Conservation (phyloP, 2,113 vertebrate genomes). For the Pycnonotus jocosus region DNA sequence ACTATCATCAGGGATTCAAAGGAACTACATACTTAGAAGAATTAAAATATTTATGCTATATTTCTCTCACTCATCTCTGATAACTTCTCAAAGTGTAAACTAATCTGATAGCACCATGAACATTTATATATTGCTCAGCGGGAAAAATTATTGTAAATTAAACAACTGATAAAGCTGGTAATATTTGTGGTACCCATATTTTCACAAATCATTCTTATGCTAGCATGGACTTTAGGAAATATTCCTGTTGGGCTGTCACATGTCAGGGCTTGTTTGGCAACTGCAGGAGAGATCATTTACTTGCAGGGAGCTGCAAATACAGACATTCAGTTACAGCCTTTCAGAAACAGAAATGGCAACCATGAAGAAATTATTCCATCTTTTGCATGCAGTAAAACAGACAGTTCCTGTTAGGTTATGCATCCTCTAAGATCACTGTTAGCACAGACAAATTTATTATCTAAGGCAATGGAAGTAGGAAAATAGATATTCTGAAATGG, state of each 20-base stretch:
- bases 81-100: conserved; percentile 13
- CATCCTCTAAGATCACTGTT: neutral
- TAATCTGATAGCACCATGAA: neutral
- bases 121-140: conserved; percentile 31
- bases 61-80: neutral
- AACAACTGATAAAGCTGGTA: neutral
- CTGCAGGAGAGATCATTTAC: neutral
- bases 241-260: neutral
- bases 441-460: neutral
- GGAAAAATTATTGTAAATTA: conserved; percentile 19
- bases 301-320: neutral
- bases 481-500: neutral
- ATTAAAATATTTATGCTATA: conserved; percentile 14
- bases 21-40: neutral
- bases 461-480: neutral
- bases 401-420: neutral
- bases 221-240: neutral
- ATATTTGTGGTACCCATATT: neutral
- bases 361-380: neutral
- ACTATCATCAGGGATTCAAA: neutral
- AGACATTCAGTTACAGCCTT: neutral
- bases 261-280: neutral
- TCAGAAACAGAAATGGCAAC: neutral
- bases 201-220: neutral
- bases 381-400: neutral